Base-by-base conservation (phyloP, 2,113 vertebrate genomes). In the Dipodomys stephensi region DNA sequence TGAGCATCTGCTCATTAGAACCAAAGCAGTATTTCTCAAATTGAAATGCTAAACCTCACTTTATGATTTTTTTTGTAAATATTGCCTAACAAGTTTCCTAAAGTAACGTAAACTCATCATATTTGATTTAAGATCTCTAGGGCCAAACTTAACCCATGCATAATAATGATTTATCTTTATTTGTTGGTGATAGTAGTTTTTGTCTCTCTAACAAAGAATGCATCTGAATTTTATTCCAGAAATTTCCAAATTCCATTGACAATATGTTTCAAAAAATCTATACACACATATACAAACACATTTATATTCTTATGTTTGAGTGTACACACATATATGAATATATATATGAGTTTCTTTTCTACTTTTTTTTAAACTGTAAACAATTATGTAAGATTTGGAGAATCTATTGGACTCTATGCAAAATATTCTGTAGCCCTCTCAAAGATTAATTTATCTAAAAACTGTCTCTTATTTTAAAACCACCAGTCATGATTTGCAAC, bases 1-100 rank as follows among this genome's bases (percentile, higher is more conserved):
- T 96, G 96, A 97, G 97, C 98, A 98, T 98, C 97, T 98, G 97
- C 95, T 98, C 98, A 97, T 98, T 98, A 98, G 94, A 96, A 95
- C 92, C 91, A 95, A 85, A 95, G 95, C 82, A 81, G 96, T 94
- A 88, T 92, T 97, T 97, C 95, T 97, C 93, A 85, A 89, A 94
- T 95, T 97, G 97, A 97, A 95, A 96, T 92, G 88, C 93, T 92
- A 81, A 87, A 93, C 93, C 77, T 93, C 64, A n/a, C 77, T 20
- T 28, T 73, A 62, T 57, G 53, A 74, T 39, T 74, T 95, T 87
- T 65, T 87, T 65, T 69, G 64, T 81, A 92, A 93, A 87, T 67
- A 95, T 32, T 94, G 73, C 62, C 91, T 97, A 92, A 96, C 87
- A 95, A 80, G 92, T 97, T 91, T 95, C 76, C 97, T 95, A 97